Evolutionary conservation across 1,140 invertebrate genomes (phyloP), one percentile per base, ranked within the genome.

Genomic region (Drosophila tristis): DNA sequence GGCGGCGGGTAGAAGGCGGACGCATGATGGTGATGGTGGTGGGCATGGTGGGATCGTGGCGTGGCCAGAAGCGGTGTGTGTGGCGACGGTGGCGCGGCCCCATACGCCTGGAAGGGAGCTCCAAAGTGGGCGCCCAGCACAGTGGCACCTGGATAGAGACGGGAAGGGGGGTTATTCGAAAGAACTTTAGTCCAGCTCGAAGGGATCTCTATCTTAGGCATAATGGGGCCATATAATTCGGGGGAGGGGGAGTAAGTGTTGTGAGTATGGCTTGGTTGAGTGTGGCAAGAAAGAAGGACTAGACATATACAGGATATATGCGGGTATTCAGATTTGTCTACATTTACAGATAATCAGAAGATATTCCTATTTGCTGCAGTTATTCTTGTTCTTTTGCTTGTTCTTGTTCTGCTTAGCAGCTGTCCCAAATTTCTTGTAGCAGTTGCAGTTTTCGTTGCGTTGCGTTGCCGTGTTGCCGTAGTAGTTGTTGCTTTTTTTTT

Each of bases 1-100:
- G 95, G 95, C 50, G 93, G 92, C 54, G 93, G 93, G 58, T 91
- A 92, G 66, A 92, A 92, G 1, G 93, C 90, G 92, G 73, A 80
- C n/a, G 80, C 63, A 50, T 72, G 85, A 51, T 85, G 84, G 47
- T 84, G 73, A 60, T 72, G 74, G 23, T 79, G 82, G 35, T 87
- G 84, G 29, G 73, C 73, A 43, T 78, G 80, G 5, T 94, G 90
- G 92, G 93, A 73, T 92, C 93, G 75, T 84, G 92, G 74, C 87
- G 91, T 77, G 80, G 93, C 78, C 58, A 93, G 57, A 26, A 90
- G 55, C 31, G 89, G 72, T 0, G 85, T 78, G 92, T 93, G 74
- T 76, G 90, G 74, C 89, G 92, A 64, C 31, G 92, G 72, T 7
- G 84, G 72, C 2, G 64, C 68, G 0, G 29, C 81, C 7, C 80